A percentile compares a stretch with the other conserved stretches of the same genome.
Conservation (phyloP, 2,797 vertebrate species). For the Anguilla pacifica region DNA sequence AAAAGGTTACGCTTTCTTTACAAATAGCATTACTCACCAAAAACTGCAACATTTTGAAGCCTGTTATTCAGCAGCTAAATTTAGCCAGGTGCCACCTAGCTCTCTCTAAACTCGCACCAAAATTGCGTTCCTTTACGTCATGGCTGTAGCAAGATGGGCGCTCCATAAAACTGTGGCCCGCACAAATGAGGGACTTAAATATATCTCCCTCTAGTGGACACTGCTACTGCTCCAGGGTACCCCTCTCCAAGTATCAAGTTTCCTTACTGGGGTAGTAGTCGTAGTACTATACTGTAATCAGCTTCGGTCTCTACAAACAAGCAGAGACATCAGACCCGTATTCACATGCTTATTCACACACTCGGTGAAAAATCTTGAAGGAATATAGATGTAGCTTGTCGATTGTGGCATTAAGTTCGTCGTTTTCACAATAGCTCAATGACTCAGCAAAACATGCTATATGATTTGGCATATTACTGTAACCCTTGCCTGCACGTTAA, state of each 20-base stretch:
- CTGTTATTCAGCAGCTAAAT: not conserved
- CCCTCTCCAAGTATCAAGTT: too few relatives aligned
- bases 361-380: not conserved
- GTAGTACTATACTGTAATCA: too few relatives aligned
- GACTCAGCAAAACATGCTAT: not conserved
- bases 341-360: too few relatives aligned
- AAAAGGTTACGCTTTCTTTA: not conserved
- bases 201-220: not conserved
- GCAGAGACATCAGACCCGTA: too few relatives aligned
- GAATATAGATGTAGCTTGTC: not conserved
- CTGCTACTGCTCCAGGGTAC: not conserved
- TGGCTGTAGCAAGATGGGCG: too few relatives aligned
- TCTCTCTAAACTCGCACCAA: too few relatives aligned
- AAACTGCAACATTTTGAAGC: slow-evolving; percentile 4
- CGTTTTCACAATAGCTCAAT: not conserved
- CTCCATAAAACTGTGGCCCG: too few relatives aligned
- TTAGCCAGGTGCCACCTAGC: too few relatives aligned
- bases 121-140: too few relatives aligned
- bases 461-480: not conserved
- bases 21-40: not conserved
- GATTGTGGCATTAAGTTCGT: not conserved
- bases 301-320: too few relatives aligned
- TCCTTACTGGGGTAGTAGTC: too few relatives aligned
- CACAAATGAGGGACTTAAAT: not conserved
- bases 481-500: not conserved